phyloP scores from a whole-genome alignment of 2,888 invertebrate species.

The Glaucopsyche alexis region DNA sequence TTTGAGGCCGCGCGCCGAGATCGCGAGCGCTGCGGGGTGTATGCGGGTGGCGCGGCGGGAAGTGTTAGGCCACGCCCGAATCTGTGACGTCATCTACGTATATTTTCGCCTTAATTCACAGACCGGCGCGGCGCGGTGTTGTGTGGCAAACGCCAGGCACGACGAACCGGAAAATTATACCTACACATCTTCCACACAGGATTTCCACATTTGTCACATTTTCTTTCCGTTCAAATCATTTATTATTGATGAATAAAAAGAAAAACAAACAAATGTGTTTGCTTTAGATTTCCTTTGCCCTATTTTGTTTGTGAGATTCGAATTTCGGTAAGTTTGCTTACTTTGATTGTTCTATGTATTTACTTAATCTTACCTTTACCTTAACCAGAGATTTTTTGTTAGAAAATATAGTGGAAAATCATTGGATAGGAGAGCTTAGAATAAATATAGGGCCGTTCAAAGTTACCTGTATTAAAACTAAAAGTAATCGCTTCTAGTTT shows the following conservation, averaged over 20 bases:
- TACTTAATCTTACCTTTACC: not conserved
- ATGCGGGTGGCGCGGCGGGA: too few species aligned
- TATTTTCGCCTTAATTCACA: too few species aligned
- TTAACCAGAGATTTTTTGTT: not conserved
- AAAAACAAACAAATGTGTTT: not conserved
- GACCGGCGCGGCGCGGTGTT: not conserved
- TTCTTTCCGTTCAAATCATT: not conserved
- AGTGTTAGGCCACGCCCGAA: too few species aligned
- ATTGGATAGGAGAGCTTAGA: too few species aligned
- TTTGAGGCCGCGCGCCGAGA: too few species aligned
- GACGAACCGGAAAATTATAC: slow-evolving; percentile 28
- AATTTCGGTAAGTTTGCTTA: not conserved
- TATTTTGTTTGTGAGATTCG: slow-evolving; percentile 4
- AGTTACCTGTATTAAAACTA: too few species aligned
- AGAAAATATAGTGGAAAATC: not conserved
- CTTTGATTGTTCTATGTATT: not conserved
- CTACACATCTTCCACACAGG: slow-evolving; percentile 19
- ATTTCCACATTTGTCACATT: slow-evolving; percentile 19
- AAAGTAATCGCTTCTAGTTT: too few species aligned
- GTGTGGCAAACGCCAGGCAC: not conserved
- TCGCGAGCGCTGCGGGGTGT: too few species aligned
- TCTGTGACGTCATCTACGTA: too few species aligned
- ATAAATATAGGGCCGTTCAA: too few species aligned
- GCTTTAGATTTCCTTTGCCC: slow-evolving; percentile 2
- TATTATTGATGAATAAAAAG: slow-evolving; percentile 19